Evolutionary conservation across 2,113 vertebrate genomes (phyloP).

Genomic region (Cettia cetti): DNA sequence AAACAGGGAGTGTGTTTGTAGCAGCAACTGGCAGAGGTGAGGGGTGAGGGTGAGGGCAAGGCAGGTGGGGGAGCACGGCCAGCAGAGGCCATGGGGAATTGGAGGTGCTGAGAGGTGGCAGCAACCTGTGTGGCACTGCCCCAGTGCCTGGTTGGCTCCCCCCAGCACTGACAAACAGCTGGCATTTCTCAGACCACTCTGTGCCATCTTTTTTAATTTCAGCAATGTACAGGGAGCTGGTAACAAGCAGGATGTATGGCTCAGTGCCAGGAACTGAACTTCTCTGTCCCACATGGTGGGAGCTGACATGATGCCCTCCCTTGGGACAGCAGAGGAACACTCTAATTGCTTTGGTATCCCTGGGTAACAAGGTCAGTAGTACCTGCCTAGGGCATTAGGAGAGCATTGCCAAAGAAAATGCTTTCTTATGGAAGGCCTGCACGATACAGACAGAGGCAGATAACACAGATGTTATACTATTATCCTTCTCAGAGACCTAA

Average conservation of each 20-base stretch:
- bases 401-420: not conserved
- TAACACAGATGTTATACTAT: not conserved
- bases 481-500: not conserved
- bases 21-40: not conserved
- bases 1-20: not conserved
- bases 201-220: not conserved
- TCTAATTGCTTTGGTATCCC: not conserved
- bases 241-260: accelerated
- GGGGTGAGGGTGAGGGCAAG: accelerated
- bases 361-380: not conserved
- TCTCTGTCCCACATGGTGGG: not conserved
- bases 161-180: not conserved
- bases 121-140: not conserved
- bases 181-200: not conserved
- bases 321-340: not conserved
- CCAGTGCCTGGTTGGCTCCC: accelerated
- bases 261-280: not conserved
- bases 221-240: not conserved
- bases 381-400: not conserved
- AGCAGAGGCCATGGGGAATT: not conserved
- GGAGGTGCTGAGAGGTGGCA: constrained; percentile 36
- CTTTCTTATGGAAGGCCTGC: not conserved
- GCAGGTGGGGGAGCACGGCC: accelerated
- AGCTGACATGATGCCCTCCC: not conserved
- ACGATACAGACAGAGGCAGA: not conserved